A percentile compares a stretch with the other conserved stretches of the same genome.
Evolutionary conservation across 2,113 vertebrate species (phyloP).

Genomic region (Ursus arctos): DNA sequence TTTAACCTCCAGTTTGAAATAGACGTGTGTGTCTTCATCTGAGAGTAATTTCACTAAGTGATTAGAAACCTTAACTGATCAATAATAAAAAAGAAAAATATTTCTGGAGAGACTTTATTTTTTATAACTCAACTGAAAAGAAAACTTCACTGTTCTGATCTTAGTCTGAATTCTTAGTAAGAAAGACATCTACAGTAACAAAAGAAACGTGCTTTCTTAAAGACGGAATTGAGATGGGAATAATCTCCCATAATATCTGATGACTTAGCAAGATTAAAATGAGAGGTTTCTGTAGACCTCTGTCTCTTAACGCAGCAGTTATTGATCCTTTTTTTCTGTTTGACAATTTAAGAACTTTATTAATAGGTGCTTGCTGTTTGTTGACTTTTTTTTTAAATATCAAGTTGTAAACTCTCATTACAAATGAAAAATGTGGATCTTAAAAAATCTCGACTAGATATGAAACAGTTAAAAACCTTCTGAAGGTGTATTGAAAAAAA

Average conservation of each 20-base stretch:
- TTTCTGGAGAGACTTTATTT: neutral
- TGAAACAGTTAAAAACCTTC: neutral
- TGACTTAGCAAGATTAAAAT: neutral
- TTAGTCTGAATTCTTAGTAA: neutral
- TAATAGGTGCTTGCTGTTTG: neutral
- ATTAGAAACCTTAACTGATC: neutral
- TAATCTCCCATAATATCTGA: neutral
- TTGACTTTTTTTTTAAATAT: neutral
- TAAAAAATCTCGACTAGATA: neutral
- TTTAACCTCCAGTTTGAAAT: neutral
- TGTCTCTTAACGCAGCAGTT: neutral
- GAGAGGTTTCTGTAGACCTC: neutral
- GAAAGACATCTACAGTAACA: neutral
- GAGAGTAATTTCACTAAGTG: neutral
- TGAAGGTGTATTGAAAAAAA: neutral
- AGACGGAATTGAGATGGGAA: neutral
- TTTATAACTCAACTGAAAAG: neutral
- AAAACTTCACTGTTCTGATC: neutral
- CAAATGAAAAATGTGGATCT: conserved; percentile 62
- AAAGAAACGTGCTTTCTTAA: neutral
- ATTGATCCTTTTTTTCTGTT: neutral
- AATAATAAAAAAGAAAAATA: neutral
- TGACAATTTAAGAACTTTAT: neutral
- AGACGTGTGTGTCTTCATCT: neutral
- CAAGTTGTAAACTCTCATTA: neutral